Conservation (phyloP, 1,140 invertebrate genomes). For the Drosophila teissieri region DNA sequence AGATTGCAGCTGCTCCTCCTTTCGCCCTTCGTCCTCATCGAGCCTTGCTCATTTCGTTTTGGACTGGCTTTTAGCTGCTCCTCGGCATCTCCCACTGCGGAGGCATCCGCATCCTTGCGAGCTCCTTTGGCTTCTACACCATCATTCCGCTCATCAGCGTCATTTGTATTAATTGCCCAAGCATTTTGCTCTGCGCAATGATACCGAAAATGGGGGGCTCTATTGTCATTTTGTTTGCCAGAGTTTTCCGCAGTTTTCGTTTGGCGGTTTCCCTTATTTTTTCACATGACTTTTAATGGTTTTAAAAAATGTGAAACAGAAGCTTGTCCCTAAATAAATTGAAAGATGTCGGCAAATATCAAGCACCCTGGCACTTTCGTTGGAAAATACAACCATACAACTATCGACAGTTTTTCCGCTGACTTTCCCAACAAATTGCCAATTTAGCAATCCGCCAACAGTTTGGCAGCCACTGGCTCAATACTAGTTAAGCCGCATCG, state of each 20-base stretch:
- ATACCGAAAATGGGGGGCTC: constrained; percentile 69
- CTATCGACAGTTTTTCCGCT: not conserved
- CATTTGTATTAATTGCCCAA: constrained; percentile 82
- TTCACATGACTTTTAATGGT: constrained; percentile 11
- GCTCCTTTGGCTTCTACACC: constrained; percentile 22
- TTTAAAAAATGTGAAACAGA: constrained; percentile 5
- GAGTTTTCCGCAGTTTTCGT: constrained; percentile 48
- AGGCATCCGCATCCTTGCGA: constrained; percentile 19
- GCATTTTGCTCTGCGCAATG: constrained; percentile 74
- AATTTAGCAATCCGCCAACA: constrained; percentile 32
- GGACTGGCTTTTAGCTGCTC: constrained; percentile 51
- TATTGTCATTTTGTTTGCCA: constrained; percentile 8
- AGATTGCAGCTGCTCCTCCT: constrained; percentile 65
- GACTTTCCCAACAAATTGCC: constrained; percentile 30
- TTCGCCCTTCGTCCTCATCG: not conserved
- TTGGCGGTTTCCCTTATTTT: constrained; percentile 30
- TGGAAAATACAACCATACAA: not conserved
- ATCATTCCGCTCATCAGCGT: constrained; percentile 71
- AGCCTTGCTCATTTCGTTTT: constrained; percentile 44
- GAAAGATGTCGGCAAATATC: too few species aligned
- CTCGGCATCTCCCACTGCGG: constrained; percentile 12
- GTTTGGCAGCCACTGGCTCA: constrained; percentile 39
- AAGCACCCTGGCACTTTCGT: not conserved
- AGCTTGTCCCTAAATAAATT: not conserved
- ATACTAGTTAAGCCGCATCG: constrained; percentile 29